Conservation (phyloP, 2,797 vertebrate genomes). For the Toxotes lorentzi region DNA sequence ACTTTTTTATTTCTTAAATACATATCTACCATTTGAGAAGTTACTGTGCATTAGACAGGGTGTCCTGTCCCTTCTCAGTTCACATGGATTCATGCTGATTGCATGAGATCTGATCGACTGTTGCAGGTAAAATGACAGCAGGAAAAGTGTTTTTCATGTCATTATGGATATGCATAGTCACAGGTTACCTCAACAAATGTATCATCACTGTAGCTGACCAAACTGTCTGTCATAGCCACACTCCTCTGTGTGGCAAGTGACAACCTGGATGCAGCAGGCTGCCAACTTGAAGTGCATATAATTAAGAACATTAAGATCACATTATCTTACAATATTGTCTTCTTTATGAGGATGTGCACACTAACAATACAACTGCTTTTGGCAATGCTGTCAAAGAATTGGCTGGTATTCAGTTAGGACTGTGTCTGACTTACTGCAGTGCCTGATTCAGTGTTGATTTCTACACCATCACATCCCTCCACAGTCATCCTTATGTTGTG, state of each 20-base stretch:
- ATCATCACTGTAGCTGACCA: conserved; percentile 20
- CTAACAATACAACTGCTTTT: conserved; percentile 10
- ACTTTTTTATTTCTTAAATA: conserved; percentile 1
- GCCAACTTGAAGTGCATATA: conserved; percentile 43
- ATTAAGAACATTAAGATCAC: conserved; percentile 28
- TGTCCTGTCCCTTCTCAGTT: background rate
- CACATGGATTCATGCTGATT: background rate
- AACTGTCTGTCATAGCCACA: conserved; percentile 9
- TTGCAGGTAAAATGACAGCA: background rate
- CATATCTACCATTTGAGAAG: background rate
- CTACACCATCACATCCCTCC: background rate
- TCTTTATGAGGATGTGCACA: conserved; percentile 33
- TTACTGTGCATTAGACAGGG: background rate
- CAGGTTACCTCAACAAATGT: conserved; percentile 9
- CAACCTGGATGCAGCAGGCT: conserved; percentile 5
- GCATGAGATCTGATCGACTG: background rate
- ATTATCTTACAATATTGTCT: conserved; percentile 34
- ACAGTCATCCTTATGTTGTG: background rate
- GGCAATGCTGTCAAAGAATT: conserved; percentile 1
- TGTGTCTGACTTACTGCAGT: background rate
- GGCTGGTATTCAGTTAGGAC: background rate
- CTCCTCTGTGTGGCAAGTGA: background rate
- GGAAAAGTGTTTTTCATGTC: conserved; percentile 21
- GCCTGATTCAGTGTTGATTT: conserved; percentile 13
- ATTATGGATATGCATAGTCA: conserved; percentile 45